Percentiles rank a stretch among this genome's conserved stretches.
Evolutionary conservation across 2,888 invertebrate genomes (phyloP).

Genomic region (Diarsia mendica): DNA sequence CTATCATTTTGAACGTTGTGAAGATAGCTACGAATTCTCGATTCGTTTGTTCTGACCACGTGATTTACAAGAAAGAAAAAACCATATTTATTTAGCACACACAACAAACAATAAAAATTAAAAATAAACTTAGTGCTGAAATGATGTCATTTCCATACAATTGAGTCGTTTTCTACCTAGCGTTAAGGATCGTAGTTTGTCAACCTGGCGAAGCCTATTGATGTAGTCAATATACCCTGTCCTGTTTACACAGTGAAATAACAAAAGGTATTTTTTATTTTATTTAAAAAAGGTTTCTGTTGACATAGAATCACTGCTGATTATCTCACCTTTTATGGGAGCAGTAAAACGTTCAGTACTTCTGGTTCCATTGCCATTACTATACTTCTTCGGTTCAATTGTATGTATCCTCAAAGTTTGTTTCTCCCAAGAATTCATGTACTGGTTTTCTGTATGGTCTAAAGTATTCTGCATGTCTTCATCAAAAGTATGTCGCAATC

Average conservation of each 20-base stretch:
- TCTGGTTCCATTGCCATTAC: constrained; percentile 11
- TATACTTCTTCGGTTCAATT: not conserved
- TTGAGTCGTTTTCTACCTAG: too few relatives aligned
- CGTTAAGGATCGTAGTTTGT: too few relatives aligned
- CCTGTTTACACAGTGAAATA: not conserved
- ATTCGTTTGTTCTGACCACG: too few relatives aligned
- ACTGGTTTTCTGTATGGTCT: constrained; percentile 11
- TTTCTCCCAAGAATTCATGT: not conserved
- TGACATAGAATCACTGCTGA: not conserved
- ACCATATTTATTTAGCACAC: too few relatives aligned
- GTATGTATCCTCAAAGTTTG: not conserved
- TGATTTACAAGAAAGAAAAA: too few relatives aligned
- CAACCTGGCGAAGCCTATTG: not conserved
- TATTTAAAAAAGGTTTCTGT: constrained; percentile 3
- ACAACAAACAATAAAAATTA: too few relatives aligned
- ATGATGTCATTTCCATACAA: too few relatives aligned
- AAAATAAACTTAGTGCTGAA: too few relatives aligned
- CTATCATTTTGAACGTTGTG: too few relatives aligned
- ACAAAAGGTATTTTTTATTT: not conserved
- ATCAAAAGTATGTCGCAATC: constrained; percentile 73
- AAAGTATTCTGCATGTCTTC: constrained; percentile 66
- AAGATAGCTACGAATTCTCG: too few relatives aligned
- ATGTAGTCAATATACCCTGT: not conserved
- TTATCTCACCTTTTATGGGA: not conserved
- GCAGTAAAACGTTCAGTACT: constrained; percentile 3